Evolutionary conservation across 2,888 invertebrate species (phyloP).

Genomic region (Drosophila recens): DNA sequence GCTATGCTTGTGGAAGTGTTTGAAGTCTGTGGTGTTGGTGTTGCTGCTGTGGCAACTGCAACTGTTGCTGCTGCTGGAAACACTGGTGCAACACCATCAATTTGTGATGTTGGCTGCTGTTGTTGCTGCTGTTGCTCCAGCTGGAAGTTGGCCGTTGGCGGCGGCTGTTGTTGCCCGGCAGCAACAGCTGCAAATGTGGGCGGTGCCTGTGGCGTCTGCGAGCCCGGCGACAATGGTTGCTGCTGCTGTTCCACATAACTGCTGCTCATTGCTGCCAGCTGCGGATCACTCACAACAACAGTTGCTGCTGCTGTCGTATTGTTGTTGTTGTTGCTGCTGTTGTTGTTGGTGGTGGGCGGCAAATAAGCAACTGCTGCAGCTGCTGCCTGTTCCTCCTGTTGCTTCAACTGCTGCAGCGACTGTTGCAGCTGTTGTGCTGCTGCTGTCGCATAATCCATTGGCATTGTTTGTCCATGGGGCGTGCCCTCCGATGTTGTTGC

Average conservation of each 20-base stretch:
- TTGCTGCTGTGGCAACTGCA: slow-evolving; percentile 72
- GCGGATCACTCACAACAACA: slow-evolving; percentile 28
- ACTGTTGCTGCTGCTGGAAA: slow-evolving; percentile 40
- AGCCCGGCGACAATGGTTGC: slow-evolving; percentile 72
- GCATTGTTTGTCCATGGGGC: slow-evolving; percentile 85
- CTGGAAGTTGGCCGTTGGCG: slow-evolving; percentile 64
- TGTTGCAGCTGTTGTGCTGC: slow-evolving; percentile 81
- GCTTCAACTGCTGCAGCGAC: slow-evolving; percentile 83
- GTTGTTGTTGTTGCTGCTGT: slow-evolving; percentile 28
- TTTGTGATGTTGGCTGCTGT: slow-evolving; percentile 82
- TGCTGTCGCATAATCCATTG: slow-evolving; percentile 81
- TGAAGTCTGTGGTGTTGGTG: slow-evolving; percentile 78
- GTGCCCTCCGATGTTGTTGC: slow-evolving; percentile 49
- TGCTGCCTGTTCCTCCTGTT: slow-evolving; percentile 70
- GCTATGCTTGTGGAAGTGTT: slow-evolving; percentile 73
- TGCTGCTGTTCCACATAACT: slow-evolving; percentile 79
- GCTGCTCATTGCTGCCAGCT: slow-evolving; percentile 85
- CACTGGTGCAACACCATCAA: slow-evolving; percentile 74
- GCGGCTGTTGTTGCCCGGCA: slow-evolving; percentile 58
- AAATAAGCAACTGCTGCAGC: slow-evolving; percentile 24
- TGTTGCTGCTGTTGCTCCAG: slow-evolving; percentile 60
- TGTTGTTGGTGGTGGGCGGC: slow-evolving; percentile 13
- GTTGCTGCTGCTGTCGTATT: slow-evolving; percentile 41
- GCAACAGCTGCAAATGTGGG: slow-evolving; percentile 77
- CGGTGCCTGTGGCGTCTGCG: slow-evolving; percentile 60